Percentiles rank a stretch among this genome's conserved stretches.
Evolutionary conservation across 2,113 vertebrate genomes (phyloP).

Genomic region (Limanda limanda): DNA sequence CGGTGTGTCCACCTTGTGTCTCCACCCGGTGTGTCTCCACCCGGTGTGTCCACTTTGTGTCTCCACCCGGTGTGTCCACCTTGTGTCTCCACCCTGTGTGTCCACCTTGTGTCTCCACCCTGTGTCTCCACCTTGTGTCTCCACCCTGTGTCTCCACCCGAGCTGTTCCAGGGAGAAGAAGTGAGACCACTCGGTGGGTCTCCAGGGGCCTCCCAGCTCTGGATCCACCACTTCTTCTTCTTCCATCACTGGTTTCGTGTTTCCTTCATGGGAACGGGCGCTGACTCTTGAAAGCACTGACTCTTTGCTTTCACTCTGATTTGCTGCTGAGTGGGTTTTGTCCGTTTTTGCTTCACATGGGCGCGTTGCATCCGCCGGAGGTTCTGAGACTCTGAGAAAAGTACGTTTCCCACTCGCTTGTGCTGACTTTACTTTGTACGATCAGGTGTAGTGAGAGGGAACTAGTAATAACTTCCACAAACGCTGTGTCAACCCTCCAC

Average conservation of each 20-base stretch:
- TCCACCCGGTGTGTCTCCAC: no score
- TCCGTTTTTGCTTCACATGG: constrained; percentile 35
- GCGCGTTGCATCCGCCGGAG: constrained; percentile 35
- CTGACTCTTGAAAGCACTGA: constrained; percentile 49
- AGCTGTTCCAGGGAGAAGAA: constrained; percentile 27
- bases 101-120: no score
- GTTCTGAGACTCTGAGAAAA: constrained; percentile 30
- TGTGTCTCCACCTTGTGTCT: no score
- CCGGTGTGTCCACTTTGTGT: no score
- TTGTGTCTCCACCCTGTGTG: no score
- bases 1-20: no score
- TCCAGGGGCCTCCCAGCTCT: neutral
- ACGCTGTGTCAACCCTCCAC: no score
- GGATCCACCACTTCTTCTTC: constrained; percentile 40
- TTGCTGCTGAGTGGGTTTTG: constrained; percentile 63
- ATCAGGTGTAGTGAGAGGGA: neutral
- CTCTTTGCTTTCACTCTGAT: constrained; percentile 58
- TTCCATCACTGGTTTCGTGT: constrained; percentile 3
- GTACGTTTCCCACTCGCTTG: constrained; percentile 46
- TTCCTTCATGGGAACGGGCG: constrained; percentile 44
- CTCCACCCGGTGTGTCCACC: no score
- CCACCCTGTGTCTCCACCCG: no score
- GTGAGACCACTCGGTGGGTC: constrained; percentile 62
- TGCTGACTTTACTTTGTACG: constrained; percentile 26
- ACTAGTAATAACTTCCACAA: neutral